These are phyloP conservation scores for Amazona guildingii DNA, from an alignment of 2,113 vertebrate genomes.

Conservation along the genomic window DNA sequence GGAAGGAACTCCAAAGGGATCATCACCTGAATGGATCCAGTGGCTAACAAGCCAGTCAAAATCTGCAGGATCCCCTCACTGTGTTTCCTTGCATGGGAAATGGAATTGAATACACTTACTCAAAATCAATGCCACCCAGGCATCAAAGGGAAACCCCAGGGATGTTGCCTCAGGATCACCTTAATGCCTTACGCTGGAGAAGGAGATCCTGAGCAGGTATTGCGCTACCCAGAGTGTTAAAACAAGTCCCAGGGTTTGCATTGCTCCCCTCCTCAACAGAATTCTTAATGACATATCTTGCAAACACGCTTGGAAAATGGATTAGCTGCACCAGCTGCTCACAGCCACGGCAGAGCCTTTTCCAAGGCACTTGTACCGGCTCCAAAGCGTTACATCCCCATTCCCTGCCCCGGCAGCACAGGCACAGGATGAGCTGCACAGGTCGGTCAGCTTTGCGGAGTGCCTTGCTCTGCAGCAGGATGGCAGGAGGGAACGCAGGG, in stretches of 20 bases:
- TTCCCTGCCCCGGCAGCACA: not conserved
- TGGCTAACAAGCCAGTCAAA: not conserved
- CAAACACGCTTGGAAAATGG: slow-evolving; percentile 19
- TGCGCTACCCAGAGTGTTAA: not conserved
- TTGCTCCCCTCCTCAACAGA: slow-evolving; percentile 32
- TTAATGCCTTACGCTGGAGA: not conserved
- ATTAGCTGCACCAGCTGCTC: slow-evolving; percentile 59
- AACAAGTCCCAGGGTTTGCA: slow-evolving; percentile 21
- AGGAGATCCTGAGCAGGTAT: slow-evolving; percentile 6
- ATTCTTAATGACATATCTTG: slow-evolving; percentile 34
- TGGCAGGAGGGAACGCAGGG: not conserved
- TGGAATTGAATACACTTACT: slow-evolving; percentile 4
- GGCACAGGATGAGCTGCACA: accelerated
- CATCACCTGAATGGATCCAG: not conserved
- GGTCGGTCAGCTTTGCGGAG: accelerated
- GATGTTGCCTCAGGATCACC: not conserved
- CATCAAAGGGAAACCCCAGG: not conserved
- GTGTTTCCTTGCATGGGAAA: not conserved
- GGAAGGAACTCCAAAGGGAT: not conserved
- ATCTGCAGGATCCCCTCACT: not conserved
- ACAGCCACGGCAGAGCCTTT: not conserved
- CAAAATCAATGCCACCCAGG: not conserved
- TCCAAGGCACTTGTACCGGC: not conserved
- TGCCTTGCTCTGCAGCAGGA: not conserved
- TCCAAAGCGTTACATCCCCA: not conserved